Percentiles rank a stretch among this genome's conserved stretches.
Evolutionary conservation across 64 coral and sea anemone genomes (phyloP).

Genomic region (Exaiptasia diaphana): DNA sequence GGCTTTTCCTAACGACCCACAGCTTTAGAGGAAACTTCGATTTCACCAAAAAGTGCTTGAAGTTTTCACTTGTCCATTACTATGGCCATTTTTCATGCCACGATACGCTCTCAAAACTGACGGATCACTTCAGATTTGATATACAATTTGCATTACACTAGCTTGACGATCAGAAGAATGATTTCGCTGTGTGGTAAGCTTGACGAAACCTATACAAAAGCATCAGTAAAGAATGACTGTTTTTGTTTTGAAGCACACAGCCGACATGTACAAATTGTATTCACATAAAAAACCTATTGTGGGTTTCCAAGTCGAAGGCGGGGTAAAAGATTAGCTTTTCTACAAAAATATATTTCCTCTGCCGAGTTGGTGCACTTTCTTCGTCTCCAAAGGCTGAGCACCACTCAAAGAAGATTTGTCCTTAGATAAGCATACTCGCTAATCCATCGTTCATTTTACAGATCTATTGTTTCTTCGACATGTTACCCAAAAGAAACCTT

Average conservation of each 20-base stretch:
- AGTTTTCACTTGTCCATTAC: conserved; percentile 3
- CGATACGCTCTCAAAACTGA: conserved; percentile 14
- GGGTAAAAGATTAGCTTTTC: conserved; percentile 48
- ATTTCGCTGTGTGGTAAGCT: background rate
- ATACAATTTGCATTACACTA: conserved; percentile 15
- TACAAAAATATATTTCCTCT: conserved; percentile 7
- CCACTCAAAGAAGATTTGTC: background rate
- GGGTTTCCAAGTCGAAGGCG: conserved; percentile 91
- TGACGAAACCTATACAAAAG: background rate
- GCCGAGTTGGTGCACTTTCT: background rate
- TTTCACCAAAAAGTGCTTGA: conserved; percentile 13
- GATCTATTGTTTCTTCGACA: conserved; percentile 1
- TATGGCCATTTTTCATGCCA: conserved; percentile 10
- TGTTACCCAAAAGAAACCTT: conserved; percentile 3
- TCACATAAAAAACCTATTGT: too few species aligned
- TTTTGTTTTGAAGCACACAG: too few species aligned
- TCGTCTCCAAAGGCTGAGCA: background rate
- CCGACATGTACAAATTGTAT: too few species aligned
- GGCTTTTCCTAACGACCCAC: background rate
- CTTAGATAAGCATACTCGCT: background rate
- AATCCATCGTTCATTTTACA: background rate
- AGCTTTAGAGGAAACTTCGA: conserved; percentile 5
- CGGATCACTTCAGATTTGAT: conserved; percentile 12
- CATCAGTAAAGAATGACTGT: background rate
- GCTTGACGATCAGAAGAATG: conserved; percentile 1